Evolutionary conservation across 2,888 invertebrate genomes (phyloP).

Genomic region (Latrodectus elegans): DNA sequence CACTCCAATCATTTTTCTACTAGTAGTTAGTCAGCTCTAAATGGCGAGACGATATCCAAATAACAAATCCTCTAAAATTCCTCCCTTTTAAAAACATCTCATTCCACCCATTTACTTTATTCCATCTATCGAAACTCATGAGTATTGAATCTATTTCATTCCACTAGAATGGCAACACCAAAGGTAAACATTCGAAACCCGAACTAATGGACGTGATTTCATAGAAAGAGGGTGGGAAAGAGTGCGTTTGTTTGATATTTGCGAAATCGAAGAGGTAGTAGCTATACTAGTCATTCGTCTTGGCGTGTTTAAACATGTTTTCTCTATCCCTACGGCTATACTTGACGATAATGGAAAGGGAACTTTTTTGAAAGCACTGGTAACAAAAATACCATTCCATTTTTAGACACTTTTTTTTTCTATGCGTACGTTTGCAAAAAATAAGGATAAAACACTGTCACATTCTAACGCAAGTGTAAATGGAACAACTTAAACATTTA

Average conservation of each 20-base stretch:
- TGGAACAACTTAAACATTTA: too few relatives aligned
- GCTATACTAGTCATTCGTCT: neutral
- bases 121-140: neutral
- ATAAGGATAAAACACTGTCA: too few relatives aligned
- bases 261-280: neutral
- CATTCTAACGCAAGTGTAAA: too few relatives aligned
- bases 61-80: neutral
- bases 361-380: neutral
- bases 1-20: too few relatives aligned
- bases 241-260: neutral
- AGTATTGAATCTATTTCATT: neutral
- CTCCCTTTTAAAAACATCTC: neutral
- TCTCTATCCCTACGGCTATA: constrained; percentile 22
- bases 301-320: constrained; percentile 56
- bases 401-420: neutral
- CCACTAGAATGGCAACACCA: neutral
- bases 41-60: neutral
- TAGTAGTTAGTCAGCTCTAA: too few relatives aligned
- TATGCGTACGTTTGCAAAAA: too few relatives aligned
- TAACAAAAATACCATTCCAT: neutral
- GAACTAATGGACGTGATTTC: constrained; percentile 59
- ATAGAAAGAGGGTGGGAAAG: neutral
- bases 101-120: constrained; percentile 1
- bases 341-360: constrained; percentile 52
- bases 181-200: constrained; percentile 45